Percentiles rank a stretch among this genome's conserved stretches.
Evolutionary conservation across 2,797 vertebrate species (phyloP).

Genomic region (Taenioides sp.): DNA sequence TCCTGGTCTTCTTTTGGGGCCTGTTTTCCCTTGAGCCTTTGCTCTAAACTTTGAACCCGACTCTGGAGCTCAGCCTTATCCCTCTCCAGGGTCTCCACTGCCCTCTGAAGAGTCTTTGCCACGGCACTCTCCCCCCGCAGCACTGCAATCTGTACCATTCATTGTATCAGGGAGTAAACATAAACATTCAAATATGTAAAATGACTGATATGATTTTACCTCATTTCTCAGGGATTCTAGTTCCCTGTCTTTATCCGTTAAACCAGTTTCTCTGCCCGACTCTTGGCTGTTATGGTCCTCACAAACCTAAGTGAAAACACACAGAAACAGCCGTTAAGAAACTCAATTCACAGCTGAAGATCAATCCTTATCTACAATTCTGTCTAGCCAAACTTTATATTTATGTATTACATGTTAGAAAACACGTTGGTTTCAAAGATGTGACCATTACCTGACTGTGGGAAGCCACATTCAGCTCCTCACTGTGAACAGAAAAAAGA

Average conservation of each 20-base stretch:
- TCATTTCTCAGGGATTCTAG: slow-evolving; percentile 90
- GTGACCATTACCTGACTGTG: slow-evolving; percentile 82
- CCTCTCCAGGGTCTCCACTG: slow-evolving; percentile 87
- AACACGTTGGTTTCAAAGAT: neutral
- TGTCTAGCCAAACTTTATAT: neutral
- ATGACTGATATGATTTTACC: slow-evolving; percentile 67
- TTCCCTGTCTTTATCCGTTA: slow-evolving; percentile 89
- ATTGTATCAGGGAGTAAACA: neutral
- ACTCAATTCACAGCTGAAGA: slow-evolving; percentile 28
- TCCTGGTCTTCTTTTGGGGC: slow-evolving; percentile 65
- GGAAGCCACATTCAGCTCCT: slow-evolving; percentile 88
- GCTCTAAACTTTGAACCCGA: slow-evolving; percentile 86
- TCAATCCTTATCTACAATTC: slow-evolving; percentile 31
- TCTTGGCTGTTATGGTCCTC: slow-evolving; percentile 75
- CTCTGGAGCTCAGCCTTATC: slow-evolving; percentile 90
- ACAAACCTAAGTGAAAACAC: slow-evolving; percentile 45
- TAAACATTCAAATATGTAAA: neutral
- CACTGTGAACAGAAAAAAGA: slow-evolving; percentile 68
- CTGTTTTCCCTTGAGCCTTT: slow-evolving; percentile 83
- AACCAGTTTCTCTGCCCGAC: slow-evolving; percentile 82
- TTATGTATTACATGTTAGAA: slow-evolving; percentile 9
- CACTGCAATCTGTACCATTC: slow-evolving; percentile 78
- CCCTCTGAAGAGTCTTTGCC: slow-evolving; percentile 87
- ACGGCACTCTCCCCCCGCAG: slow-evolving; percentile 88
- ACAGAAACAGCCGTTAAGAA: slow-evolving; percentile 38